Evolutionary conservation across 2,113 vertebrate genomes (phyloP).

Genomic region (Thamnophis sirtalis): DNA sequence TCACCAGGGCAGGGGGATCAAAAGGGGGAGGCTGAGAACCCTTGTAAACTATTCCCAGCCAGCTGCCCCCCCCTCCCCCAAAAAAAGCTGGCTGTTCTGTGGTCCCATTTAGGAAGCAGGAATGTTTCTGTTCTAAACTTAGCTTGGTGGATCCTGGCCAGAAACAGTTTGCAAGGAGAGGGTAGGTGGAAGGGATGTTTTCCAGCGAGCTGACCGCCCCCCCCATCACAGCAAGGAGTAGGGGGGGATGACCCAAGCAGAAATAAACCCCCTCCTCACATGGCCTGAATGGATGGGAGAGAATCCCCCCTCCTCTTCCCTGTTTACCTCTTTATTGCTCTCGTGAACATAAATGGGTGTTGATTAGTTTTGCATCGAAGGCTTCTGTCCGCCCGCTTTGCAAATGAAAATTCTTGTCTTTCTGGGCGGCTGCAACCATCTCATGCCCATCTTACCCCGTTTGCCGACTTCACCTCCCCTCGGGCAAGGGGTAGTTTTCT

Average conservation of each 20-base stretch:
- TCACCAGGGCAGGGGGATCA: neutral
- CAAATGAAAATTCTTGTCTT: neutral
- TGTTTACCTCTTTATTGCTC: neutral
- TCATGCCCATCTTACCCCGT: neutral
- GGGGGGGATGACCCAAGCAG: neutral
- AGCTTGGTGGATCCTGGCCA: neutral
- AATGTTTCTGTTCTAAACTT: conserved; percentile 10
- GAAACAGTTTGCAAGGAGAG: neutral
- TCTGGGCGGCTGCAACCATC: neutral
- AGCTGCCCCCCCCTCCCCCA: neutral
- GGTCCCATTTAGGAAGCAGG: neutral
- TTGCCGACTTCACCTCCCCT: neutral
- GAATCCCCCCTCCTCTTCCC: neutral
- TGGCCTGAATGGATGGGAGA: neutral
- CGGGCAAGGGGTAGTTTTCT: neutral
- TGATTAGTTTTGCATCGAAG: neutral
- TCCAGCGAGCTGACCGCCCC: neutral
- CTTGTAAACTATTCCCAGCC: neutral
- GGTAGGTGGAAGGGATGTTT: rapidly evolving
- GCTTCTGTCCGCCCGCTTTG: neutral
- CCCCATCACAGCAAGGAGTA: neutral
- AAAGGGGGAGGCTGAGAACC: neutral
- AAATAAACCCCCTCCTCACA: neutral
- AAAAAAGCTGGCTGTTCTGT: neutral
- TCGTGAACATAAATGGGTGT: neutral